phyloP scores from a whole-genome alignment of 2,888 invertebrate species.

The Tyria jacobaeae region DNA sequence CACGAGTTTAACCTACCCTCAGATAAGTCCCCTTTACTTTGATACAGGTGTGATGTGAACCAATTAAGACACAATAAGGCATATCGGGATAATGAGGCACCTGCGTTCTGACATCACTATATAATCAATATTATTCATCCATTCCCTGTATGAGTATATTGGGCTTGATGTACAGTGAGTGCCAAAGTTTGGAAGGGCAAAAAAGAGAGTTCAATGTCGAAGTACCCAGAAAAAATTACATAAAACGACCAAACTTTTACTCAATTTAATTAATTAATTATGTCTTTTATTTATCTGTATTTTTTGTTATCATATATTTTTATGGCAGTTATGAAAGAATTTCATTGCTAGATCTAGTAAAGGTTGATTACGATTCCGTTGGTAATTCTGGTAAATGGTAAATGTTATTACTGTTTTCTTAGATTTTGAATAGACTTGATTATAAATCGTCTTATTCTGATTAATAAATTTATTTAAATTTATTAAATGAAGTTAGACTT shows the following conservation, averaged over 20 bases:
- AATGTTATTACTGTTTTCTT: no score
- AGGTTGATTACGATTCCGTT: no score
- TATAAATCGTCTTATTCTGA: no score
- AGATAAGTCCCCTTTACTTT: background rate
- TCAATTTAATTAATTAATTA: no score
- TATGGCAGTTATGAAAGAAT: background rate
- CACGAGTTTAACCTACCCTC: background rate
- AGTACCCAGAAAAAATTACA: no score
- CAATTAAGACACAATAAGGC: background rate
- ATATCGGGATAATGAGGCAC: slow-evolving; percentile 11
- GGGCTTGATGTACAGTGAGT: background rate
- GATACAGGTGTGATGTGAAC: background rate
- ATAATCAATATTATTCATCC: slow-evolving; percentile 7
- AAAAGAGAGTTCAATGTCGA: background rate
- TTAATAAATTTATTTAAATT: no score
- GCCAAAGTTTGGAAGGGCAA: slow-evolving; percentile 3
- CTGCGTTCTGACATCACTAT: slow-evolving; percentile 8
- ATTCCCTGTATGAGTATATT: background rate
- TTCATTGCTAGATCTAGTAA: background rate
- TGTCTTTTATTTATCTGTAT: no score
- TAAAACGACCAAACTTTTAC: no score
- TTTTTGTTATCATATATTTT: background rate
- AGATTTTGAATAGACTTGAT: no score
- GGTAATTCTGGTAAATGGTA: no score
- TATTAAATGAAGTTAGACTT: no score